Conservation (phyloP, 2,888 invertebrate species). For the Mylabris sibirica region DNA sequence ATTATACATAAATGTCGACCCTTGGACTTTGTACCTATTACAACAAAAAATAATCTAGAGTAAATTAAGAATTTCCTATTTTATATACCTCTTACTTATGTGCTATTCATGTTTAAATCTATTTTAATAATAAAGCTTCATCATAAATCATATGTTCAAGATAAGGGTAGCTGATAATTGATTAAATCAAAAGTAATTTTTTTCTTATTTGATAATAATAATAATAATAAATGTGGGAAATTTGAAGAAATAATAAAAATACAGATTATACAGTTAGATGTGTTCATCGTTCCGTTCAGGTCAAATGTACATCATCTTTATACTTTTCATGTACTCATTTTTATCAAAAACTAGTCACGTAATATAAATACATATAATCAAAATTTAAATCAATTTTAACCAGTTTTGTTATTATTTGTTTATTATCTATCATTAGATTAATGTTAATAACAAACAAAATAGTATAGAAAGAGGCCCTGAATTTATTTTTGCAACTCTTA, state of each 20-base stretch:
- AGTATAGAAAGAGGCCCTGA: background rate
- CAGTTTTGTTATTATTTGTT: background rate
- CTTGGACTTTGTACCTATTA: conserved; percentile 44
- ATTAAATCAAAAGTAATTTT: background rate
- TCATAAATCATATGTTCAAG: background rate
- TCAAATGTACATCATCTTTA: background rate
- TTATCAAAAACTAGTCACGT: background rate
- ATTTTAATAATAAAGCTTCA: background rate
- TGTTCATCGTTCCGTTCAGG: conserved; percentile 9
- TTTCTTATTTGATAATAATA: background rate
- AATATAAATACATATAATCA: conserved; percentile 2
- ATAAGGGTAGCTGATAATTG: conserved; percentile 6
- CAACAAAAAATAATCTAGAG: conserved; percentile 30
- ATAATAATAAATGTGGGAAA: background rate
- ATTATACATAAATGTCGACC: conserved; percentile 28
- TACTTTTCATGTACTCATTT: background rate
- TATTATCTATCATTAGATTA: no score
- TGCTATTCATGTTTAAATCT: conserved; percentile 25
- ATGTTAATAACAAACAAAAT: background rate
- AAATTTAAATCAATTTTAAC: background rate
- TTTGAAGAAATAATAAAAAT: background rate
- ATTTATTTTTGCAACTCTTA: no score
- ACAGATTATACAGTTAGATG: background rate
- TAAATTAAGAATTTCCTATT: conserved; percentile 47
- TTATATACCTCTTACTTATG: conserved; percentile 24